These are phyloP conservation scores for Tupiocoris notatus DNA, from an alignment of 2,888 invertebrate genomes.

Conservation along the genomic window DNA sequence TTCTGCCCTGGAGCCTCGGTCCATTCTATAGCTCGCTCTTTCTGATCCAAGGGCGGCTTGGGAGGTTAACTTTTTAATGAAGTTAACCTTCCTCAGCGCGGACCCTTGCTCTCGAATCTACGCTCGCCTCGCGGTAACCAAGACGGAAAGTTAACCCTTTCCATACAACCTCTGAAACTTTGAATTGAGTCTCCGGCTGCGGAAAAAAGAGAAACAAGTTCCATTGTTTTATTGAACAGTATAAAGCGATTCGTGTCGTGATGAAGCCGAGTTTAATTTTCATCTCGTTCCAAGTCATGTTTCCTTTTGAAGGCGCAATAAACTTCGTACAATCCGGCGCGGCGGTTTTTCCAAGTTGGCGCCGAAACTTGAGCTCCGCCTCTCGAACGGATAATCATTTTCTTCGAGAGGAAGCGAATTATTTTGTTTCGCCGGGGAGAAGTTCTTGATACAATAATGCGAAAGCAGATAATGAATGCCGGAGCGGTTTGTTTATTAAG, in stretches of 20 bases:
- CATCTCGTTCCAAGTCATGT: too few species aligned
- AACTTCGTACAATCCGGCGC: background rate
- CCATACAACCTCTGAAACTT: constrained; percentile 5
- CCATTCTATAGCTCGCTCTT: background rate
- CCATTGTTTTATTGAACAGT: background rate
- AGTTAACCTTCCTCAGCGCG: constrained; percentile 15
- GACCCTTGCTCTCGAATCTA: background rate
- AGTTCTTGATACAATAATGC: too few species aligned
- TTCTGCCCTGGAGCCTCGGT: too few species aligned
- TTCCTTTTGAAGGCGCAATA: background rate
- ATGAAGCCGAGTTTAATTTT: background rate
- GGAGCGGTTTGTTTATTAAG: too few species aligned
- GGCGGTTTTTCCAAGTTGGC: too few species aligned
- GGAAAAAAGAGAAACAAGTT: background rate
- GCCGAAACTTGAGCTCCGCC: too few species aligned
- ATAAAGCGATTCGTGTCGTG: background rate
- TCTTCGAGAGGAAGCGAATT: too few species aligned
- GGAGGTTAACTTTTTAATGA: constrained; percentile 28
- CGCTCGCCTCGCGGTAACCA: constrained; percentile 4
- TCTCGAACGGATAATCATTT: too few species aligned
- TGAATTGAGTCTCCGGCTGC: constrained; percentile 1
- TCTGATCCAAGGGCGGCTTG: background rate
- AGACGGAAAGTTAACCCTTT: constrained; percentile 10
- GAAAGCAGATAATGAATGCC: too few species aligned
- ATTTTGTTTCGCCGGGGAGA: too few species aligned